Percentiles rank a stretch among this genome's conserved stretches.
phyloP scores from a whole-genome alignment of 2,113 vertebrate genomes.

The Dinomys branickii region DNA sequence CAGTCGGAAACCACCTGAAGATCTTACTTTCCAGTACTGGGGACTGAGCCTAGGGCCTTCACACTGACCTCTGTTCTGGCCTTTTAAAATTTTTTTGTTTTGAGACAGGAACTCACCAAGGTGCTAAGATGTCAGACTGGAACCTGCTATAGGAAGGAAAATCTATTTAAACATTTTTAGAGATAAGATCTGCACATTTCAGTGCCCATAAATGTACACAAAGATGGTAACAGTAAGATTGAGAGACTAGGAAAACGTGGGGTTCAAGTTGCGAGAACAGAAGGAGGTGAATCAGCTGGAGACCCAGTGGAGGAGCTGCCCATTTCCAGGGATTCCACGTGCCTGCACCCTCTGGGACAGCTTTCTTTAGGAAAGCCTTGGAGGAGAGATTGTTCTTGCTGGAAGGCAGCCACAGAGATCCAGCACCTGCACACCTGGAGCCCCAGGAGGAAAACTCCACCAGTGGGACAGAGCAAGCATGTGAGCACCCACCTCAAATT shows the following conservation, averaged over 20 bases:
- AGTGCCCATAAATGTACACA: neutral
- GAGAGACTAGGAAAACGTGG: neutral
- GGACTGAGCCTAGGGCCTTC: neutral
- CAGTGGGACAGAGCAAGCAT: neutral
- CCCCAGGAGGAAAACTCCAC: neutral
- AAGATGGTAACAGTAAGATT: neutral
- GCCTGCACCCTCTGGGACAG: neutral
- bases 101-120: neutral
- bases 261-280: neutral
- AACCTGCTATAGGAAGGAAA: neutral
- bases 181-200: neutral
- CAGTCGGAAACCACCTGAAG: neutral
- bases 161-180: neutral
- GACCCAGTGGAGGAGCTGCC: neutral
- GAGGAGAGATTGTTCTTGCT: neutral
- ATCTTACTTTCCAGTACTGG: neutral
- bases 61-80: neutral
- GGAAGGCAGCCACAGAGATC: neutral
- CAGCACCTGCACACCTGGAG: neutral
- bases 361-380: neutral
- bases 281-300: fast-evolving
- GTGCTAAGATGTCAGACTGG: neutral
- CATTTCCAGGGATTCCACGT: neutral
- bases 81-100: neutral
- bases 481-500: neutral